Percentiles rank a stretch among this genome's conserved stretches.
Conservation (phyloP, 2,888 invertebrate genomes). For the Drosophila barbarae region DNA sequence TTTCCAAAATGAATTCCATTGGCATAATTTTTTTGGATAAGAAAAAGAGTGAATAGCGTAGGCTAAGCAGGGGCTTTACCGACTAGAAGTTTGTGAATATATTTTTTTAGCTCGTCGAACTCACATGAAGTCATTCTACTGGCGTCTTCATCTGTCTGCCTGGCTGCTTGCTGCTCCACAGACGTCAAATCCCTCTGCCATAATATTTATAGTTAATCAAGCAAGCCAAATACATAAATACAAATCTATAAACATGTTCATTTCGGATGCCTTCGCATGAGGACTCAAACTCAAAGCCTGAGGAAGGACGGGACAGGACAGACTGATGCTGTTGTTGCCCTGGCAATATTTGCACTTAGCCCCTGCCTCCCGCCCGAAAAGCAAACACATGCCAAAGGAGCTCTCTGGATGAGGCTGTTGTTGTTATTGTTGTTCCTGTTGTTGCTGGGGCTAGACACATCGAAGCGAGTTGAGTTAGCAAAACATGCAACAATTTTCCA, state of each 20-base stretch:
- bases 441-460: slow-evolving; percentile 51
- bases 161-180: not conserved
- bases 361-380: slow-evolving; percentile 12
- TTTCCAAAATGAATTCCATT: slow-evolving; percentile 12
- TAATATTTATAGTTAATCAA: slow-evolving; percentile 72
- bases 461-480: slow-evolving; percentile 63
- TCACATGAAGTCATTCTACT: slow-evolving; percentile 23
- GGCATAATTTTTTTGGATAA: not conserved
- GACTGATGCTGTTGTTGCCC: slow-evolving; percentile 29
- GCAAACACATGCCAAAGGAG: slow-evolving; percentile 45
- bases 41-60: not conserved
- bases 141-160: slow-evolving; percentile 32
- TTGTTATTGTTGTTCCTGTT: not conserved
- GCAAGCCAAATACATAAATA: slow-evolving; percentile 70
- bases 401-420: not conserved
- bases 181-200: slow-evolving; percentile 53
- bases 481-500: slow-evolving; percentile 76
- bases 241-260: slow-evolving; percentile 68
- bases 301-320: slow-evolving; percentile 1
- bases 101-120: slow-evolving; percentile 6
- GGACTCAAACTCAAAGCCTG: slow-evolving; percentile 1
- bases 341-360: slow-evolving; percentile 55
- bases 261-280: slow-evolving; percentile 18
- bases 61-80: not conserved
- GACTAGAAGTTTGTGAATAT: slow-evolving; percentile 5